Evolutionary conservation across 2,797 vertebrate species (phyloP).

Genomic region (Lophius americanus): DNA sequence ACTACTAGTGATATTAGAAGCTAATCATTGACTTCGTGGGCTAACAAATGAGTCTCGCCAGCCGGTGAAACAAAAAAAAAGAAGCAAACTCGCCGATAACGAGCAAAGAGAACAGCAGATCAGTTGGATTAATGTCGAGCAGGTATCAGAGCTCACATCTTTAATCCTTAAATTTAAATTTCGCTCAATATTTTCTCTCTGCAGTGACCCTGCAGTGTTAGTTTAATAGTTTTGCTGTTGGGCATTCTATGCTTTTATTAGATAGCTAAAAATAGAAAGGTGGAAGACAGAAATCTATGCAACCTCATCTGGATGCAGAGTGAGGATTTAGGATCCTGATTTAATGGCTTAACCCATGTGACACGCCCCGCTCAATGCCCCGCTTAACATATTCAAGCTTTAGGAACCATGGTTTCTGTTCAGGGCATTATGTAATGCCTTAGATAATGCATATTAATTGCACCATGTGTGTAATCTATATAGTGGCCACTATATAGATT

Average conservation of each 20-base stretch:
- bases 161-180: neutral
- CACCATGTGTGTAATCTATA: too few relatives aligned
- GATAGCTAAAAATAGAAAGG: neutral
- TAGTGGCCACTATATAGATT: too few relatives aligned
- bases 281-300: neutral
- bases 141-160: neutral
- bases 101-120: neutral
- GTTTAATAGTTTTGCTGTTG: neutral
- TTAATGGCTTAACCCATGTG: too few relatives aligned
- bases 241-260: neutral
- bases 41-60: slow-evolving; percentile 25
- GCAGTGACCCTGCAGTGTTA: neutral
- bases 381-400: too few relatives aligned
- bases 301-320: neutral
- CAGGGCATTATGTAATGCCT: too few relatives aligned
- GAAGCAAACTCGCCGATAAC: neutral
- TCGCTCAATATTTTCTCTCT: neutral
- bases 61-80: slow-evolving; percentile 7
- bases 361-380: too few relatives aligned
- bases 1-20: neutral
- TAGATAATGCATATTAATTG: too few relatives aligned
- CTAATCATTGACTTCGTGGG: slow-evolving; percentile 28
- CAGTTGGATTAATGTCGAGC: neutral
- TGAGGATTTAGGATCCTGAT: too few relatives aligned
- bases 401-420: too few relatives aligned